Evolutionary conservation across 2,797 vertebrate species (phyloP), one percentile per base, ranked within the genome.

Genomic region (Etheostoma nigrum): DNA sequence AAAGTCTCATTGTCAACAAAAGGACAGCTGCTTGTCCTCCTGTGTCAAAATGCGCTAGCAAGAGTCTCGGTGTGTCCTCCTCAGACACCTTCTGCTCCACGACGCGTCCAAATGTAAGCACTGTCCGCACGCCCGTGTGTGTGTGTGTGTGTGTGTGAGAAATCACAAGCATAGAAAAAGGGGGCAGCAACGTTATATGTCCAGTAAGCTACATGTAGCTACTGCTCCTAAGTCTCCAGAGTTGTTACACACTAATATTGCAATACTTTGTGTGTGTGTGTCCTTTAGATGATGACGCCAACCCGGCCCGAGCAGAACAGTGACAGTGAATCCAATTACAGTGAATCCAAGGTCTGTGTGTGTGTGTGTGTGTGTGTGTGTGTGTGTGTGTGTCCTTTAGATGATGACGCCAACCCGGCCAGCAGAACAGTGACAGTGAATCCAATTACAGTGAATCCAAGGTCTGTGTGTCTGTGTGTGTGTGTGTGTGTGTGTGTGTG

Each of bases 281-380:
- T 36, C 18, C 40, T 58, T 16, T 19, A 93, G 89, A 72, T 87
- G 67, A 85, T 78, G 36, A 40, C 12, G 36, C 10, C 36, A 40
- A 12, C 36, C 10, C 36, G 36, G 36, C 36, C 36, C n/a, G n/a
- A 40, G 36, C 10, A 11, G 36, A 40, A 11, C 36, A 40, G 36
- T 40, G 36, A 40, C 36, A 96, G 89, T 94, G 95, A 84, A 58
- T 97, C 96, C 33, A 36, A 36, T 2, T 27, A 27, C 27, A 27
- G 27, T 27, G 27, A 36, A 0, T 97, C 96, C 2, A 97, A 98
- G 96, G 97, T 98, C 15, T 48, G 80, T 83, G 45, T 53, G 33
- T 74, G 49, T 18, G n/a, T 42, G 16, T 42, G 23, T 36, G 36
- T 44, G 40, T 44, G 58, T 44, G 16, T 16, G 58, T 30, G 57